Evolutionary conservation across 2,888 invertebrate species (phyloP), one percentile per base, ranked within the genome.

Genomic region (Macaria liturata): DNA sequence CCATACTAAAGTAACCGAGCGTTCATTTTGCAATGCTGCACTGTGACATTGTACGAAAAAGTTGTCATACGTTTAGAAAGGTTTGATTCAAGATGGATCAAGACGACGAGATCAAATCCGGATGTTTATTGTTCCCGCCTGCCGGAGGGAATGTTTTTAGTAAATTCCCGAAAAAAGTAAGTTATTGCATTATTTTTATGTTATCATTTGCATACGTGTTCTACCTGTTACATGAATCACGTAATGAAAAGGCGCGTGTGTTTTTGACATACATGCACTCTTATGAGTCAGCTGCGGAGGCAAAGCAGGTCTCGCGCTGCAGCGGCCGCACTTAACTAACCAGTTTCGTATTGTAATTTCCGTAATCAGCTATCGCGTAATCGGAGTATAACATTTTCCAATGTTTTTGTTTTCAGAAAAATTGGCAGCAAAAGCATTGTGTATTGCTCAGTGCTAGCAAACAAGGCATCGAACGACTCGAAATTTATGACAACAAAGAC

Each of bases 391-490:
- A 54, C 32, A n/a, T 43, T 34, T 49, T 49, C 39, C 31, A 43
- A 3, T 20, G 3, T 62, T 54, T 9, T 9, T 54, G 51, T 63
- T 60, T 93, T 60, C 91, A 97, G 97, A 97, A 97, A 95, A 94
- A 95, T 50, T 96, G 96, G 95, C 95, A 95, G 77, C 96, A 95
- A 68, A 96, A 95, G 75, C 94, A 94, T 75, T 96, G 96, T 77
- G 93, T 96, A 70, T 89, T 97, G 32, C 97, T 95, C 78, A 95
- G 95, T 86, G 94, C 96, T 42, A 97, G 97, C 79, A 96, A 96
- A 78, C 95, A 95, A 87, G 97, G 97, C 32, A 95, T 97, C 67
- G 96, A 96, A 78, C 93, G 97, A 46, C 91, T 97, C 57, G 97
- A 97, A 93, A 95, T 97, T 67, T 97, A 95, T 81, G 97, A 97